phyloP scores from a whole-genome alignment of 2,113 vertebrate species.

The Psettodes erumei region DNA sequence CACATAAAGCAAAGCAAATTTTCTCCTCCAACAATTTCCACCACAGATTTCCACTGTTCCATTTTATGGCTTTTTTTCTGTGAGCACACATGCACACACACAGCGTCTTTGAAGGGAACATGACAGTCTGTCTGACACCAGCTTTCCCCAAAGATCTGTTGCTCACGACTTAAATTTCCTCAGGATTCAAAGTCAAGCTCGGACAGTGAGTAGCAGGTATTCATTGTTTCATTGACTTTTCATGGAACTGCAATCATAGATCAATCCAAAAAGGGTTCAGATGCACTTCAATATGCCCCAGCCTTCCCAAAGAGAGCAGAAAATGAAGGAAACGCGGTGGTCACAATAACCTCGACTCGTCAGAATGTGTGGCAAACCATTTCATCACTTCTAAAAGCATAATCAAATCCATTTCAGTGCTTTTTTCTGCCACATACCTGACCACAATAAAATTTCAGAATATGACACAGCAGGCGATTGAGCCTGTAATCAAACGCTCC shows the following conservation, averaged over 20 bases:
- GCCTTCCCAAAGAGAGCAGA: slow-evolving; percentile 19
- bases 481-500: slow-evolving; percentile 49
- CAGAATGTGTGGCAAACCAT: slow-evolving; percentile 39
- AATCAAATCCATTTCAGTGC: slow-evolving; percentile 64
- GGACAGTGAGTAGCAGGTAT: background rate
- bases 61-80: background rate
- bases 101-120: background rate
- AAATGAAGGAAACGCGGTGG: slow-evolving; percentile 40
- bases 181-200: background rate
- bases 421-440: slow-evolving; percentile 43
- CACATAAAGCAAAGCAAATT: slow-evolving; percentile 30
- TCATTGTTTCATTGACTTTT: slow-evolving; percentile 25
- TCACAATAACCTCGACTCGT: slow-evolving; percentile 38
- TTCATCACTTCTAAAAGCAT: slow-evolving; percentile 54
- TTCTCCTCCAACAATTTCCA: slow-evolving; percentile 20
- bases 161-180: background rate
- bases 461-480: slow-evolving; percentile 41
- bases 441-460: slow-evolving; percentile 54
- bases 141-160: slow-evolving; percentile 1
- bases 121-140: background rate
- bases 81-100: background rate
- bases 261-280: slow-evolving; percentile 33
- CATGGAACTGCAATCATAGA: slow-evolving; percentile 24
- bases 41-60: background rate
- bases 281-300: slow-evolving; percentile 17